Conservation (phyloP, 2,113 vertebrate genomes). For the Stegostoma tigrinum region DNA sequence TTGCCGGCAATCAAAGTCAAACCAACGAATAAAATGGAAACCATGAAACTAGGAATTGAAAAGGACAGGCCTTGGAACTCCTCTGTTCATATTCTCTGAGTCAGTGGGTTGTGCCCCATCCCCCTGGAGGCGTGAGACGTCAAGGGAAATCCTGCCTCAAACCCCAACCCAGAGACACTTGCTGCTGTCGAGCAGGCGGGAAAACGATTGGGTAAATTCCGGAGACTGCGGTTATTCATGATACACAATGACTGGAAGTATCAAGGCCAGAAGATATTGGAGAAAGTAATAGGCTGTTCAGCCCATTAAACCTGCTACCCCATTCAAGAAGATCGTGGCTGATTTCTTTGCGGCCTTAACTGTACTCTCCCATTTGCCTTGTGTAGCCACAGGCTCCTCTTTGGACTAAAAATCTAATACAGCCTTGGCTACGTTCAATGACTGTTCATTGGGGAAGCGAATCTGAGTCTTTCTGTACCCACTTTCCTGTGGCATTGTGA, state of each 20-base stretch:
- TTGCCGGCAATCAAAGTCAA: background rate
- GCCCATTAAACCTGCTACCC: background rate
- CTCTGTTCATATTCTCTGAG: background rate
- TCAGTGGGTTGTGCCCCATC: background rate
- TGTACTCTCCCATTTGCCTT: background rate
- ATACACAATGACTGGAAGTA: background rate
- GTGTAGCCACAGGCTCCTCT: no score
- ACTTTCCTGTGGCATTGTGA: background rate
- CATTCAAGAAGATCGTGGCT: background rate
- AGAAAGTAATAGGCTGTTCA: background rate
- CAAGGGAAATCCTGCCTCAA: background rate
- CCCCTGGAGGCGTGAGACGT: background rate
- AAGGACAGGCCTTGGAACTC: background rate
- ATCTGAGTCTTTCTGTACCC: background rate
- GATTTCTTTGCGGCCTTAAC: background rate
- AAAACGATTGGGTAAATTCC: background rate
- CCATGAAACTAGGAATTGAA: background rate
- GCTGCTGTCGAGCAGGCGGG: background rate
- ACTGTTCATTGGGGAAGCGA: background rate
- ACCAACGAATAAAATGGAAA: background rate
- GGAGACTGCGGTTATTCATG: background rate
- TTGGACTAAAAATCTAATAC: background rate
- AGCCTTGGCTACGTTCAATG: background rate
- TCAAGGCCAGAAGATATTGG: background rate
- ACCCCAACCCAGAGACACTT: background rate